These are phyloP conservation scores for Pterois miles DNA, from an alignment of 2,797 vertebrate genomes.

Conservation along the genomic window DNA sequence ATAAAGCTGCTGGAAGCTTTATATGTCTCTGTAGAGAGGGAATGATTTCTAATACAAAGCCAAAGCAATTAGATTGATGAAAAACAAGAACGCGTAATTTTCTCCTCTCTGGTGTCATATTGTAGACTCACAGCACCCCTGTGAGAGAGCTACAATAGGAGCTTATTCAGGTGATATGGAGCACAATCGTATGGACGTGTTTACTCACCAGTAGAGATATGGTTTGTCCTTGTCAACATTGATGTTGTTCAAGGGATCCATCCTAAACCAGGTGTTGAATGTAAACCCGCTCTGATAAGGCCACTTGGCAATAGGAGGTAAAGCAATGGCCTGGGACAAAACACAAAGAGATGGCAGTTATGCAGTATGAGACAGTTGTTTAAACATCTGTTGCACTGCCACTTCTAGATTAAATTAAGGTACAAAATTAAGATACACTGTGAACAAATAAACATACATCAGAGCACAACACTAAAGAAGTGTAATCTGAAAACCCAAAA, in stretches of 20 bases:
- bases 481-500: not conserved
- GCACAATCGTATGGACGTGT: slow-evolving; percentile 3
- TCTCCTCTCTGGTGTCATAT: slow-evolving; percentile 15
- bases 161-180: not conserved
- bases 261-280: slow-evolving; percentile 98
- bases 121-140: not conserved
- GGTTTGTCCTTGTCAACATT: slow-evolving; percentile 98
- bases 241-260: slow-evolving; percentile 98
- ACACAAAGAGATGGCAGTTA: not conserved
- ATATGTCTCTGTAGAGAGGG: slow-evolving; percentile 12
- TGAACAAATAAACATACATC: not conserved
- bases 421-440: not conserved
- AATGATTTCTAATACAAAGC: slow-evolving; percentile 26
- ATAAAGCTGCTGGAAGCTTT: slow-evolving; percentile 51
- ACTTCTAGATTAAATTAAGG: not conserved
- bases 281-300: slow-evolving; percentile 99
- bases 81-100: slow-evolving; percentile 37
- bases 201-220: slow-evolving; percentile 97
- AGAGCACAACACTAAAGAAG: not conserved
- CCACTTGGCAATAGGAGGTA: slow-evolving; percentile 99
- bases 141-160: not conserved
- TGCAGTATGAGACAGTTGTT: not conserved
- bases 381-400: not conserved
- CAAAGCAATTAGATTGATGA: slow-evolving; percentile 43
- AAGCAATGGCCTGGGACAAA: slow-evolving; percentile 91